phyloP scores from a whole-genome alignment of 1,140 invertebrate species.

The Ceratina australensis region DNA sequence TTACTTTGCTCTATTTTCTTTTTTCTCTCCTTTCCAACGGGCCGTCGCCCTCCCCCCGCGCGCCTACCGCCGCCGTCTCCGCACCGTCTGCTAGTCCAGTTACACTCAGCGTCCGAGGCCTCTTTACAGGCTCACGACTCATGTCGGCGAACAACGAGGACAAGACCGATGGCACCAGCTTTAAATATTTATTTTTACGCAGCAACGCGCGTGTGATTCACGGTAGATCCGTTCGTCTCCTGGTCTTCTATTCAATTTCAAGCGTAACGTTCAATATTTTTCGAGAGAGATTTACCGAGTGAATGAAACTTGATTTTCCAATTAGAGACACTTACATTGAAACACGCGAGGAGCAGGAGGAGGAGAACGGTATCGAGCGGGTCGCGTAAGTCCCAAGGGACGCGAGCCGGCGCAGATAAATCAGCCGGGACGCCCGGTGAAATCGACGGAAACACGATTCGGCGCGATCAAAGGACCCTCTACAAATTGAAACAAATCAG shows the following conservation, averaged over 20 bases:
- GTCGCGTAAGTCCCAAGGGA: conserved; percentile 46
- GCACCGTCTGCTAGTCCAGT: conserved; percentile 12
- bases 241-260: no score
- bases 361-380: conserved; percentile 30
- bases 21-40: conserved; percentile 28
- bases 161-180: conserved; percentile 21
- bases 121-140: background rate
- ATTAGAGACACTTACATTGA: background rate
- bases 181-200: no score
- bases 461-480: conserved; percentile 73
- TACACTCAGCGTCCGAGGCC: conserved; percentile 2
- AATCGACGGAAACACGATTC: conserved; percentile 72
- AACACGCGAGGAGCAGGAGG: conserved; percentile 6
- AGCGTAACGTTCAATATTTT: no score
- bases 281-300: no score
- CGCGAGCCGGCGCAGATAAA: conserved; percentile 59
- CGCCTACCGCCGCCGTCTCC: background rate
- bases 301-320: background rate
- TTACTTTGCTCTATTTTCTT: conserved; percentile 63
- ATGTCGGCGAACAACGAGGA: conserved; percentile 26
- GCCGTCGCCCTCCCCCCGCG: background rate
- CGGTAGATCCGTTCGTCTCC: no score
- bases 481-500: conserved; percentile 79
- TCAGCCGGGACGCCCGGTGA: conserved; percentile 61
- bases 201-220: no score